Evolutionary conservation across 1,140 invertebrate genomes (phyloP), one percentile per base, ranked within the genome.

Genomic region (Heliconius hewitsoni): DNA sequence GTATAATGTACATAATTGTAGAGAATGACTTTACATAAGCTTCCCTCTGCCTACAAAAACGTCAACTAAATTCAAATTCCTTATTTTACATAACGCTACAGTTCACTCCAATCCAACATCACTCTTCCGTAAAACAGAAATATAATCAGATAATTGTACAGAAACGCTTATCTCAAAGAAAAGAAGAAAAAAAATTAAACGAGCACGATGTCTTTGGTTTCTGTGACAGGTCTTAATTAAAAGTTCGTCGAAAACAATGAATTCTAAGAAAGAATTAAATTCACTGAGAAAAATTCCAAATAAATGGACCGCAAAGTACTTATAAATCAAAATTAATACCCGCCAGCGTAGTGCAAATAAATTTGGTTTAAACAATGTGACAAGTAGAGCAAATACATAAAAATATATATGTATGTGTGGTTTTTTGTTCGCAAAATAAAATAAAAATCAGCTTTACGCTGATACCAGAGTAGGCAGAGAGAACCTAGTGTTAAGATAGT

Each of bases 201-300:
- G 60, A 55, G 39, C 74, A 3, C 39, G 60, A 76, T 55, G 57
- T 66, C 55, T 18, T 37, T 60, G 74, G 27, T 50, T 55, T 77
- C 50, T 72, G 76, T 55, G 76, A 72, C 76, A 77, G 70, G 57
- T 72, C 71, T 77, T 77, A 77, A 77, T 77, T 77, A 77, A 72
- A 77, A 72, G 42, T 77, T 77, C 46, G 55, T 57, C 55, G 55
- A 57, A 57, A 57, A 57, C 55, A 73, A 73, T 46, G 71, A 73
- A 46, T 73, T 73, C 71, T 39, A 18, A 42, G 71, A 73, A 73
- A 73, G 42, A 73, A 72, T 72, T 72, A 39, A 72, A 73, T 73
- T 27, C 37, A 42, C 71, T 73, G 71, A 57, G 55, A 57, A 57
- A 57, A 57, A 57, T 57, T 57, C 55, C 55, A 57, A 57, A 57